Evolutionary conservation across 1,140 invertebrate genomes (phyloP), one percentile per base, ranked within the genome.

Genomic region (Micrasema minimum): DNA sequence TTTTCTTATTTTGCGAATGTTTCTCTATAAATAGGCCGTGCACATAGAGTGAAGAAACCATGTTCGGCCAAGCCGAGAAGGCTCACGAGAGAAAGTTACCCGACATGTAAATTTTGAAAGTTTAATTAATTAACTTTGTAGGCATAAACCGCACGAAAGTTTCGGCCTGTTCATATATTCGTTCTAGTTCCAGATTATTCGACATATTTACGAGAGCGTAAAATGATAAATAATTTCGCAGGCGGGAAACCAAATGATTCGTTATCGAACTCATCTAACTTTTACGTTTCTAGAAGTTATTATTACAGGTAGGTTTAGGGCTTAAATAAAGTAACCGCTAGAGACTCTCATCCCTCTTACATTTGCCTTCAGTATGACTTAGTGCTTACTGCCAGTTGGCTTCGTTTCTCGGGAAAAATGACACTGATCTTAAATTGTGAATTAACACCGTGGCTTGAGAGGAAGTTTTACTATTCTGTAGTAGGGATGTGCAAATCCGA

Each of bases 101-200:
- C 2, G 38, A 23, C 37, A 59, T 43, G 37, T 22, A 22, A 59
- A 59, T 20, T 31, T 43, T 41, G 5, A 43, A 43, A 43, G 35
- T 59, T 59, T 59, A 20, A 41, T 59, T 59, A 38, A 59, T 41
- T 38, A 59, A 59, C 16, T 59, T 59, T 41, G 35, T 41, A 14
- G 26, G n/a, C 26, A 35, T 14, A 53, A 53, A 12, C 20, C 50
- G 23, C 50, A 35, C 10, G n/a, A 26, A 53, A 53, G 7, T 53
- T 35, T 53, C 12, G 7, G 26, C 50, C 11, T 9, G 4, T 26
- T n/a, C 20, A 53, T 26, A n/a, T 53, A 26, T 2, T 45, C 41
- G 11, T n/a, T n/a, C 11, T 45, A 31, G 3, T 45, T 11, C 11
- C 41, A 45, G 11, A 45, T 45, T 45, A 16, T 45, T 12, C 14